Evolutionary conservation across 2,113 vertebrate species (phyloP).

Genomic region (Lagenorhynchus albirostris): DNA sequence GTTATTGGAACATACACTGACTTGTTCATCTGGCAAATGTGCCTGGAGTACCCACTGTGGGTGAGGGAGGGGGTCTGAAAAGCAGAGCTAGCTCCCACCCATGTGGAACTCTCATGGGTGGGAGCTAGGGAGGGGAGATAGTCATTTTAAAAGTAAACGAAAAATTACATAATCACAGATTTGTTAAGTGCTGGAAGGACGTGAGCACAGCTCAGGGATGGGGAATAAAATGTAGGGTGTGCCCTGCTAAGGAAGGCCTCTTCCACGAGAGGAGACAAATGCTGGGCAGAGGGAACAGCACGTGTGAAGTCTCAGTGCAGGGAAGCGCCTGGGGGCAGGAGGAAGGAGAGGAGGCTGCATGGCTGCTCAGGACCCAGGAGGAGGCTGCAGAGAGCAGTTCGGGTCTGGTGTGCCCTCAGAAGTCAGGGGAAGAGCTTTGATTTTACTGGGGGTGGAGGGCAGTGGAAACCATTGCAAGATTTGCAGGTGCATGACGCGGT

Average conservation of each 20-base stretch:
- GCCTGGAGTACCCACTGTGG: not conserved
- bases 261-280: not conserved
- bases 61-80: not conserved
- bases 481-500: not conserved
- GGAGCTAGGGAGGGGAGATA: not conserved
- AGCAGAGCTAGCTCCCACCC: not conserved
- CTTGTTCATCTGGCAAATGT: not conserved
- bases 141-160: slow-evolving; percentile 14
- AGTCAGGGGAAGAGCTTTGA: not conserved
- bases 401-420: not conserved
- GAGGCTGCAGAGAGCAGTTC: not conserved
- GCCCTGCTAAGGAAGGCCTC: not conserved
- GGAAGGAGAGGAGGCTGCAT: not conserved
- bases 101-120: not conserved
- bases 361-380: not conserved
- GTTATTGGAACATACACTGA: not conserved
- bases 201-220: not conserved
- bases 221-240: not conserved
- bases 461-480: not conserved
- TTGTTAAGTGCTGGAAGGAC: not conserved
- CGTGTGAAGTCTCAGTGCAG: fast-evolving
- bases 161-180: not conserved
- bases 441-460: not conserved
- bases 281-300: not conserved
- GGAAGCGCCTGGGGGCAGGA: not conserved